Evolutionary conservation across 2,888 invertebrate genomes (phyloP), one percentile per base, ranked within the genome.

Genomic region (Caenorhabditis afra): DNA sequence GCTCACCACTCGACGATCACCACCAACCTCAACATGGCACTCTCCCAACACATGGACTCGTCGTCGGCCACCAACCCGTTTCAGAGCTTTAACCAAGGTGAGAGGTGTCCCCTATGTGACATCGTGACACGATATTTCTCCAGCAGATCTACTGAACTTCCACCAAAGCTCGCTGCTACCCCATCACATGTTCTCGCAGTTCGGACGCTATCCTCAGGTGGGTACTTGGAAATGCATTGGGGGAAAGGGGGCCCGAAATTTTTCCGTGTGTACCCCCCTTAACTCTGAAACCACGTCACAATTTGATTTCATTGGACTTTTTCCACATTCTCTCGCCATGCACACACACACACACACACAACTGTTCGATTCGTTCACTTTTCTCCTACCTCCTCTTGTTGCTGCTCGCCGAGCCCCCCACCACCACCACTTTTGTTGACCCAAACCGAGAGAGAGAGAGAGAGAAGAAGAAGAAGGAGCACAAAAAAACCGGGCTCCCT

Each of bases 171-270:
- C 82, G 7, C 71, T 85, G 3, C 65, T 82, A 35, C 81, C 71
- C 11, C 82, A 83, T 62, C 85, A 83, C 57, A 85, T 85, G 85
- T 81, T 85, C 57, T 77, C 82, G 8, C 81, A 82, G 45, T 82
- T 85, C 49, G 82, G 84, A 44, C 59, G 81, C 37, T 73, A 79
- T 55, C 75, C 77, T 18, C 79, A 71, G 71, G 80, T 83, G 37
- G 44, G 78, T 70, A n/a, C 14, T 55, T 39, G 11, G 29, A 39
- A 55, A 55, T 55, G 55, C 55, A 55, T 55, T 12, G 52, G 16
- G 29, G 14, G 8, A 12, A 53, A 22, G 8, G 45, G 16, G 2
- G 29, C 7, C 29, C 29, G 29, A 3, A 29, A 5, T 29, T 29
- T 29, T n/a, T n/a, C n/a, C n/a, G n/a, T n/a, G n/a, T n/a, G n/a